These are phyloP conservation scores for Caenorhabditis becei DNA, from an alignment of 2,888 invertebrate genomes.

Conservation along the genomic window DNA sequence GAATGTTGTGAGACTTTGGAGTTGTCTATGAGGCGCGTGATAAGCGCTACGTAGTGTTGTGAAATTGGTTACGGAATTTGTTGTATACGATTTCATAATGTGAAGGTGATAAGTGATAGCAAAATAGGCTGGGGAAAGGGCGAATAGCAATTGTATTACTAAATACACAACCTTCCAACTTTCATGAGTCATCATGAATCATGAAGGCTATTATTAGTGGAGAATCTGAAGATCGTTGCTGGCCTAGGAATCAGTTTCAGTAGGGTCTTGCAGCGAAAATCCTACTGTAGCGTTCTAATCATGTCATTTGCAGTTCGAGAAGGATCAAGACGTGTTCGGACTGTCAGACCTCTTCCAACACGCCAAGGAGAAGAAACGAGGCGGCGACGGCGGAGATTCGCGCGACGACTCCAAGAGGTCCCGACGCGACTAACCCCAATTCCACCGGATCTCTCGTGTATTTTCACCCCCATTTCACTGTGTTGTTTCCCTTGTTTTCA, in stretches of 20 bases:
- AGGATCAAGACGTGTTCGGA: slow-evolving; percentile 94
- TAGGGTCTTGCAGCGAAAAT: too few relatives aligned
- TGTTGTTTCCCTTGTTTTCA: not conserved
- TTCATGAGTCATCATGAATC: slow-evolving; percentile 25
- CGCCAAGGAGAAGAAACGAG: slow-evolving; percentile 87
- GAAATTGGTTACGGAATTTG: slow-evolving; percentile 27
- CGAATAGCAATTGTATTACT: not conserved
- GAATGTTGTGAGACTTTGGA: slow-evolving; percentile 6
- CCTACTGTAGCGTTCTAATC: not conserved
- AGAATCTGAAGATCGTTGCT: not conserved
- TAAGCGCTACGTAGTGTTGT: slow-evolving; percentile 37
- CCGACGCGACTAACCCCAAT: slow-evolving; percentile 40
- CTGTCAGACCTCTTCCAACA: slow-evolving; percentile 97
- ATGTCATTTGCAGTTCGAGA: slow-evolving; percentile 80
- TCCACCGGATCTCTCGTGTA: slow-evolving; percentile 15
- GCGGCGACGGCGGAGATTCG: slow-evolving; percentile 61
- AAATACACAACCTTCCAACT: not conserved
- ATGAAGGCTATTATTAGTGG: too few relatives aligned
- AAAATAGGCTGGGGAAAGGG: slow-evolving; percentile 4
- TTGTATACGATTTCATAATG: slow-evolving; percentile 41
- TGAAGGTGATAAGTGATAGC: not conserved
- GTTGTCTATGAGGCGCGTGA: slow-evolving; percentile 10
- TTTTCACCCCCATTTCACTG: not conserved
- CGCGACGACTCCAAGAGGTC: slow-evolving; percentile 62
- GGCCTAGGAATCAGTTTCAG: too few relatives aligned